Evolutionary conservation across 2,113 vertebrate species (phyloP).

Genomic region (Girardinichthys multiradiatus): DNA sequence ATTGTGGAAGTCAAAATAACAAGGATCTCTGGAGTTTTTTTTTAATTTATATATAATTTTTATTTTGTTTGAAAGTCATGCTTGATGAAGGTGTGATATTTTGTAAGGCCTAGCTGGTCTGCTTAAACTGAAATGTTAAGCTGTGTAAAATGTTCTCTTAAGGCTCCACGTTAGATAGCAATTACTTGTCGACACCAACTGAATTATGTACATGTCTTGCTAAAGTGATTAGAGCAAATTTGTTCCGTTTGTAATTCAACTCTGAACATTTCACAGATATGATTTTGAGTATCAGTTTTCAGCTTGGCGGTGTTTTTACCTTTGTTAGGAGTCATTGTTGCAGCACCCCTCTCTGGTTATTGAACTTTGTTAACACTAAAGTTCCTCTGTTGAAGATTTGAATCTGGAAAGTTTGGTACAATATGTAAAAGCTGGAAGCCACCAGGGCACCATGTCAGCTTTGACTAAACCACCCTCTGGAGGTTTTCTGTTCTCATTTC

Average conservation of each 20-base stretch:
- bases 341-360: no score
- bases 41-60: conserved; percentile 1
- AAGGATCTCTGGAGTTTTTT: conserved; percentile 9
- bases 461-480: not conserved
- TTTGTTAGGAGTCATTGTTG: not conserved
- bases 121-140: not conserved
- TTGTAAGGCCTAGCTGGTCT: conserved; percentile 15
- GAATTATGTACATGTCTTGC: not conserved
- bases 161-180: not conserved
- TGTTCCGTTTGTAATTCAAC: not conserved
- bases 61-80: conserved; percentile 1
- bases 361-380: not conserved
- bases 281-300: not conserved
- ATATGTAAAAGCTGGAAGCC: conserved; percentile 1
- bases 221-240: not conserved
- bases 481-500: not conserved
- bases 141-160: conserved; percentile 12
- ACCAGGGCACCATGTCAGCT: conserved; percentile 1
- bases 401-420: not conserved
- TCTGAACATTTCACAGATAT: not conserved
- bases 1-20: conserved; percentile 15
- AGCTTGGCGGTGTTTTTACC: not conserved
- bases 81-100: conserved; percentile 21
- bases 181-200: not conserved
- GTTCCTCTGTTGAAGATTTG: not conserved